Percentiles rank a stretch among this genome's conserved stretches.
phyloP scores from a whole-genome alignment of 2,888 invertebrate species.

The Sicus ferrugineus region DNA sequence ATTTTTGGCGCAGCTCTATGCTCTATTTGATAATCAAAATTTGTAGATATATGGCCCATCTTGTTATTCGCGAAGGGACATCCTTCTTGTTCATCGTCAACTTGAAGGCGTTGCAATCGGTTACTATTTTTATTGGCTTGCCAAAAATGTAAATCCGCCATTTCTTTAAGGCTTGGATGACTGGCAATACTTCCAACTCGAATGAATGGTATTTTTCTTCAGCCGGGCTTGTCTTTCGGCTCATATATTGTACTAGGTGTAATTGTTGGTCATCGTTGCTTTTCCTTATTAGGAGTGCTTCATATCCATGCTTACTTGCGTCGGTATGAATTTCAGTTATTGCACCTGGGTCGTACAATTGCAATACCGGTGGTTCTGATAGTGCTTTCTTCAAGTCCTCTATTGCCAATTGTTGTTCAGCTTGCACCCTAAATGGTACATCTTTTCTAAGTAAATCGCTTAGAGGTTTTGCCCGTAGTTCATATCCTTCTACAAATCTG shows the following conservation, averaged over 20 bases:
- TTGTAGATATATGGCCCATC: constrained; percentile 3
- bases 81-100: too few relatives aligned
- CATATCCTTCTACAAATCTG: constrained; percentile 48
- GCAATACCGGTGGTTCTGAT: constrained; percentile 34
- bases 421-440: background rate
- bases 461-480: background rate
- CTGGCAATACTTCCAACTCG: background rate
- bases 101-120: too few relatives aligned
- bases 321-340: constrained; percentile 44
- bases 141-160: background rate
- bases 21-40: background rate
- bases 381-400: constrained; percentile 35
- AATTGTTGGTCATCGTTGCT: constrained; percentile 29
- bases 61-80: too few relatives aligned
- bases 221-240: too few relatives aligned
- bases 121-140: too few relatives aligned
- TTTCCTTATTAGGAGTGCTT: constrained; percentile 41
- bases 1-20: constrained; percentile 3
- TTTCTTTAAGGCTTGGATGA: background rate
- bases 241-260: background rate
- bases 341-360: constrained; percentile 37
- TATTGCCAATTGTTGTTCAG: background rate
- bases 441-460: background rate
- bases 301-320: constrained; percentile 41
- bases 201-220: too few relatives aligned